Evolutionary conservation across 2,888 invertebrate genomes (phyloP).

Genomic region (Steromphala cineraria): DNA sequence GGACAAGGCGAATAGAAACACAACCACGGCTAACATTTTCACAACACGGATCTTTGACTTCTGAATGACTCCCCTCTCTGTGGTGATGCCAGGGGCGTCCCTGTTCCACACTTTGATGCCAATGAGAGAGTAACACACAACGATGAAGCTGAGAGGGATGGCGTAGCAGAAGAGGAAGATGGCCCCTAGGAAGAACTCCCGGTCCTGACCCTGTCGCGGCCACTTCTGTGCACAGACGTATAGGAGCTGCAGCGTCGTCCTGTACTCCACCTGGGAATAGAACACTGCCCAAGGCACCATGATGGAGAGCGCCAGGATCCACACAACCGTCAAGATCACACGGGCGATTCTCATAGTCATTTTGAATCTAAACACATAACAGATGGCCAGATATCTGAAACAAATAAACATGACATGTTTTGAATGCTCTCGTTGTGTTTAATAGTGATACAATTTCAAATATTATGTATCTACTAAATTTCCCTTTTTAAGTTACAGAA

Average conservation of each 20-base stretch:
- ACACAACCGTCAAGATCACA: constrained; percentile 91
- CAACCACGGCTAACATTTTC: constrained; percentile 94
- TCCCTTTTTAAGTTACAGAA: no score
- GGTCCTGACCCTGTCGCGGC: constrained; percentile 88
- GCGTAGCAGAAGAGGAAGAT: constrained; percentile 93
- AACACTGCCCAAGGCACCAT: constrained; percentile 94
- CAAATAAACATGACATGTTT: not conserved
- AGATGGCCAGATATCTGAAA: constrained; percentile 94
- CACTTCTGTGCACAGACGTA: constrained; percentile 77
- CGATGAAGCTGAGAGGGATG: constrained; percentile 91
- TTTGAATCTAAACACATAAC: constrained; percentile 94
- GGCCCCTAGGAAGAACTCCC: constrained; percentile 90
- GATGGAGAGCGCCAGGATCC: constrained; percentile 89
- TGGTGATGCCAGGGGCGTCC: constrained; percentile 88
- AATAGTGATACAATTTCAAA: no score
- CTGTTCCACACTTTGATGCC: constrained; percentile 93
- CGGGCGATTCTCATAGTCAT: constrained; percentile 92
- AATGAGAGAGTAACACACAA: constrained; percentile 92
- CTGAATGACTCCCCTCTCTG: constrained; percentile 75
- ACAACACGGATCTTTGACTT: constrained; percentile 96
- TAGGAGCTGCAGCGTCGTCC: constrained; percentile 27
- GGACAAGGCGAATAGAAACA: constrained; percentile 92
- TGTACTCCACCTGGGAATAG: constrained; percentile 80
- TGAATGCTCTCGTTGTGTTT: no score
- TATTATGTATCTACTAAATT: no score